These are phyloP conservation scores for Diabrotica balteata DNA, from an alignment of 2,888 invertebrate genomes.

Conservation along the genomic window DNA sequence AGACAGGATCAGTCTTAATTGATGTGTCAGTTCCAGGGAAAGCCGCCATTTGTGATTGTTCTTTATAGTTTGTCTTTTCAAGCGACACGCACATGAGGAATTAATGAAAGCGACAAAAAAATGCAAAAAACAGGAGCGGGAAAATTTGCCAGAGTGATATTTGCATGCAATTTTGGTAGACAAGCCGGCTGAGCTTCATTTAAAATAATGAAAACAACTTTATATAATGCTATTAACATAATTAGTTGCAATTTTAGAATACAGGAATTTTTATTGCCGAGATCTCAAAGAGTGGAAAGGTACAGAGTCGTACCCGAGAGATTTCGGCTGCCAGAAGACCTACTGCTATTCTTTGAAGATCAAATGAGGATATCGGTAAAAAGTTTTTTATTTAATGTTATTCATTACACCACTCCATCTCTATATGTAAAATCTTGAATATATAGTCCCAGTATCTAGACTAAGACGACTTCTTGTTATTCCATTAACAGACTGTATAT, in stretches of 20 bases:
- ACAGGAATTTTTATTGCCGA: slow-evolving; percentile 35
- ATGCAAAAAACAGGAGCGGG: slow-evolving; percentile 25
- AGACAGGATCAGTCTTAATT: slow-evolving; percentile 54
- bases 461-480: too few relatives aligned
- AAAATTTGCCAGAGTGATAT: slow-evolving; percentile 35
- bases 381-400: neutral
- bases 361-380: neutral
- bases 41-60: slow-evolving; percentile 54
- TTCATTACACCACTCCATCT: too few relatives aligned
- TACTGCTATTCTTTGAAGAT: slow-evolving; percentile 4
- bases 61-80: slow-evolving; percentile 47
- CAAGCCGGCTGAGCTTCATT: slow-evolving; percentile 31
- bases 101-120: slow-evolving; percentile 23
- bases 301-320: slow-evolving; percentile 11
- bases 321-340: slow-evolving; percentile 2
- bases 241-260: slow-evolving; percentile 40
- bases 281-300: slow-evolving; percentile 14
- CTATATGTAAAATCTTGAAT: too few relatives aligned
- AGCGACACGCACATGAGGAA: slow-evolving; percentile 21
- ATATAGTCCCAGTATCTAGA: too few relatives aligned
- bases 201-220: slow-evolving; percentile 44
- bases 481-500: too few relatives aligned
- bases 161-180: slow-evolving; percentile 40
- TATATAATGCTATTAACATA: slow-evolving; percentile 42
- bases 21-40: slow-evolving; percentile 57